Evolutionary conservation across 2,797 vertebrate genomes (phyloP), one percentile per base, ranked within the genome.

Genomic region (Scolopax bukidnonensis): DNA sequence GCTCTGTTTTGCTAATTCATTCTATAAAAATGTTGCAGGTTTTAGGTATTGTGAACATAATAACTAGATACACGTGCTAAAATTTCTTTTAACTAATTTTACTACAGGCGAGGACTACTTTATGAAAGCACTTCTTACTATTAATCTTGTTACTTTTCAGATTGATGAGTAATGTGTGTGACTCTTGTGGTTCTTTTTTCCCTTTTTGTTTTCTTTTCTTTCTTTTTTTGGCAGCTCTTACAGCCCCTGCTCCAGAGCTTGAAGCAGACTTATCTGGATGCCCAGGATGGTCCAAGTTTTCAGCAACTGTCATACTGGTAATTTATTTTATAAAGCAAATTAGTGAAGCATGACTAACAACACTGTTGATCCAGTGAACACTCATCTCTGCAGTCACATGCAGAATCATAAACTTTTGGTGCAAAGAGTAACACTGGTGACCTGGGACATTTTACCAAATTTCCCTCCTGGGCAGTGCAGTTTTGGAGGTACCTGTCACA

Each of bases 281-380:
- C 56, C 47, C 74, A 84, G 53, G 65, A 89, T 28, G 28, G 78
- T 90, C 90, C 87, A 92, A 96, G 70, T 89, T 92, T 89, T 92
- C 93, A 91, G 84, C 77, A 96, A 84, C 56, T 88, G 93, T 85
- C 92, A 80, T 47, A 47, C 53, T 82, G 59, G 28, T 80, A 84
- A 94, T 86, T 96, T 92, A 59, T 91, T 95, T 91, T 73, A 77
- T 82, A 86, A 81, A 93, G 84, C 61, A 74, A 90, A 89, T 86
- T 27, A 88, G 48, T 47, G 86, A 91, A 63, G 89, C 54, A 61
- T 94, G 93, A 97, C 95, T 95, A 87, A 81, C 45, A 84, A 70
- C 59, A 73, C 41, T 89, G 79, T 89, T 94, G 64, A 94, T 89
- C 68, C 76, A 65, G 11, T 15, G 43, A 89, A 54, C 28, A 43